Evolutionary conservation across 2,113 vertebrate species (phyloP), one percentile per base, ranked within the genome.

Genomic region (Terrapene triunguis): DNA sequence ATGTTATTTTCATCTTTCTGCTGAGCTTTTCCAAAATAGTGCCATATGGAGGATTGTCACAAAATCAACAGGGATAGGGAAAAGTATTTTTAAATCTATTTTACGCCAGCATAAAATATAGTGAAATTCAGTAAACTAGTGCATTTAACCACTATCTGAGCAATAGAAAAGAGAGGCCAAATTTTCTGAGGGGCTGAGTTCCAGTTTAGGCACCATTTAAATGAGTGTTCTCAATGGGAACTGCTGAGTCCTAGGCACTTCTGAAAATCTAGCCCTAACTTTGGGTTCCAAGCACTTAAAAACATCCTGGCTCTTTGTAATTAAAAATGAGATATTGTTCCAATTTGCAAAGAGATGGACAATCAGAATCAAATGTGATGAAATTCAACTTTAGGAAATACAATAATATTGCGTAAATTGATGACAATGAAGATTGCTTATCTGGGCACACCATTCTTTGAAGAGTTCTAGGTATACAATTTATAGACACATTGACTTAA

Each of bases 41-140:
- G 93, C 89, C 96, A 97, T 97, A 96, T 89, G 95, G 89, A 87
- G 22, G 42, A 96, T 96, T 93, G 95, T 96, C 87, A 82, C 80
- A 92, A 87, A 97, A 96, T 83, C 95, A 87, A 74, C 44, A 79
- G 82, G 48, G 35, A 35, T 88, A 96, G 72, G 78, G 82, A 93
- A 95, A 87, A 88, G n/a, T 92, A 17, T 27, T 38, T 93, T 88
- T 80, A 91, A 91, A 80, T 89, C 38, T 83, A 42, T 79, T 92
- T 88, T 50, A 87, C 25, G 29, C 25, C 4, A 78, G 12, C 6
- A 47, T 44, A 78, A 78, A 78, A 78, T 78, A 47, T 78, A 78
- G 74, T 8, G 13, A 78, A 27, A 78, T 44, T 14, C 44, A 16
- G 38, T 47, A 47, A 47, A 78, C 11, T 47, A 4, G 10, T 78